Evolutionary conservation across 2,888 invertebrate species (phyloP).

Genomic region (Pollenia griseotomentosa): DNA sequence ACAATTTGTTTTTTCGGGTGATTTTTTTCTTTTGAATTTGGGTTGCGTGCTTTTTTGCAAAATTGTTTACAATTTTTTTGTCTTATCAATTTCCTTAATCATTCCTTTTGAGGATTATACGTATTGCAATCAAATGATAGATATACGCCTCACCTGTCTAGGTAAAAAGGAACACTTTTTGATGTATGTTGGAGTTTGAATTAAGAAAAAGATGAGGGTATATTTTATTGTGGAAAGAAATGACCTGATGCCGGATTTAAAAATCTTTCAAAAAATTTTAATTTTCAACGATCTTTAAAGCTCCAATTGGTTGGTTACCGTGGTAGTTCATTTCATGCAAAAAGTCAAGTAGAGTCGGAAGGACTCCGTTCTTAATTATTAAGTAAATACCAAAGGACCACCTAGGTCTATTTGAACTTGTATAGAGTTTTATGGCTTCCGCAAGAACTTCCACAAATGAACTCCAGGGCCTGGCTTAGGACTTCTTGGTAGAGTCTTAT

Average conservation of each 20-base stretch:
- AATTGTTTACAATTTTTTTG: constrained; percentile 26
- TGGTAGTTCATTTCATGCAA: too few species aligned
- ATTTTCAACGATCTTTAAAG: too few species aligned
- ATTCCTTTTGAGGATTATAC: constrained; percentile 29
- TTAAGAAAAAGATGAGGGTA: neutral
- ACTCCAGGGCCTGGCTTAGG: too few species aligned
- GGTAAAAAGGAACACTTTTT: neutral
- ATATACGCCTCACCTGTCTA: constrained; percentile 46
- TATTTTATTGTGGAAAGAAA: constrained; percentile 8
- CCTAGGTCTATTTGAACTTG: too few species aligned
- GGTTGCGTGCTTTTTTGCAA: constrained; percentile 40
- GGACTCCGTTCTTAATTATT: too few species aligned
- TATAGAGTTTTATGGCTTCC: too few species aligned
- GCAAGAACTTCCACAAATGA: too few species aligned
- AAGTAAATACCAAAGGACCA: too few species aligned
- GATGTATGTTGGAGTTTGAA: neutral
- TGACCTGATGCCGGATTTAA: neutral
- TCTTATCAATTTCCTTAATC: constrained; percentile 30
- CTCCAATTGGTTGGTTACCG: too few species aligned
- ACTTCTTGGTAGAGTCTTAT: too few species aligned
- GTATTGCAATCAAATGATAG: constrained; percentile 1
- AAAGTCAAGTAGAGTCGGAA: too few species aligned
- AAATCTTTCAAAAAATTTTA: too few species aligned
- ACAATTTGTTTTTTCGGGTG: neutral
- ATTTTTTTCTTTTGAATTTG: neutral